Evolutionary conservation across 92 coral and sea anemone species (phyloP).

Genomic region (Bergia sp.): DNA sequence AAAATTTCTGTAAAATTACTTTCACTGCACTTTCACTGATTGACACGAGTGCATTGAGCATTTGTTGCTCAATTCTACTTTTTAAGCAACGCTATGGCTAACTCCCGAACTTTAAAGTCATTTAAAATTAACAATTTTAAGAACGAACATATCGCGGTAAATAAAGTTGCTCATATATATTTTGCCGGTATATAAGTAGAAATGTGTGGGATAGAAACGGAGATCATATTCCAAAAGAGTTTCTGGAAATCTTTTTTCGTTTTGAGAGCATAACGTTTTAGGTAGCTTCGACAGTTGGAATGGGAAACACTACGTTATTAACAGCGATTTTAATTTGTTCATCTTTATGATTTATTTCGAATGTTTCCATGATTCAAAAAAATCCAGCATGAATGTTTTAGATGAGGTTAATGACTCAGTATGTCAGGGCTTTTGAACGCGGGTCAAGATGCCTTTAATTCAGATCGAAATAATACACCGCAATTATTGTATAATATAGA

Average conservation of each 20-base stretch:
- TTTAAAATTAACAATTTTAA: conserved; percentile 5
- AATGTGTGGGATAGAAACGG: conserved; percentile 21
- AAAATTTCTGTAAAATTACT: no score
- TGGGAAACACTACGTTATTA: background rate
- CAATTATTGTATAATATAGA: conserved; percentile 20
- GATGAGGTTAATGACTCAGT: conserved; percentile 16
- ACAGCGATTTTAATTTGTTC: conserved; percentile 5
- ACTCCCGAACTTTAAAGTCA: conserved; percentile 10
- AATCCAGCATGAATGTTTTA: conserved; percentile 16
- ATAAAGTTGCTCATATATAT: conserved; percentile 18
- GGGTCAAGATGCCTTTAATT: conserved; percentile 16
- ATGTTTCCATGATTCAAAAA: background rate
- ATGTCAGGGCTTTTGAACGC: conserved; percentile 22
- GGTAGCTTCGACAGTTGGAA: background rate
- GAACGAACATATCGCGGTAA: conserved; percentile 11
- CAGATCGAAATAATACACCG: conserved; percentile 33
- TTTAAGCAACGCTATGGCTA: conserved; percentile 22
- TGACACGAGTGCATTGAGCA: no score
- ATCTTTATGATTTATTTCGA: no score
- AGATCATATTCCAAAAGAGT: background rate
- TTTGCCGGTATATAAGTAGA: conserved; percentile 17
- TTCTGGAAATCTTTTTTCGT: background rate
- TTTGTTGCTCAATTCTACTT: background rate
- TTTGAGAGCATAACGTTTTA: background rate
- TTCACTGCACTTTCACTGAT: no score